These are phyloP conservation scores for Oryctolagus cuniculus DNA, from an alignment of 2,113 vertebrate genomes.

Conservation along the genomic window DNA sequence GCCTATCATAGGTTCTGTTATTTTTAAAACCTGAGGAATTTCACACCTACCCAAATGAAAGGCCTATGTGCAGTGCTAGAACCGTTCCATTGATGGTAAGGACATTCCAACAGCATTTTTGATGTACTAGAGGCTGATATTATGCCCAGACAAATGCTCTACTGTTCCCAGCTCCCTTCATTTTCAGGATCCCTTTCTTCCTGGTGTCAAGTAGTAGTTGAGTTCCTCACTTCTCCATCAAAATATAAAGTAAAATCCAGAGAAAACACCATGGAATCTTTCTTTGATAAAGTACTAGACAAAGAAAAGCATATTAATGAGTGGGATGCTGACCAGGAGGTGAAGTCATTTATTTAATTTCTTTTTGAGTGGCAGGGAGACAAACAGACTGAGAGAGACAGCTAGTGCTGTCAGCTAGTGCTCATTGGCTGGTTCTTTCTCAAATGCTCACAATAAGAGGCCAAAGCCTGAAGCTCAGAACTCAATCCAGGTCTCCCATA, in stretches of 20 bases:
- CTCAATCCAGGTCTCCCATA: too few species aligned
- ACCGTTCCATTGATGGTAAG: not conserved
- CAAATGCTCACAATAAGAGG: too few species aligned
- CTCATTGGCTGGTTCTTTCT: too few species aligned
- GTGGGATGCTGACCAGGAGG: not conserved
- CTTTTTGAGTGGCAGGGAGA: too few species aligned
- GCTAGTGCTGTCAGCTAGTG: too few species aligned
- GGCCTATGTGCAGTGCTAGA: not conserved
- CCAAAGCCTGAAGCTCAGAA: too few species aligned
- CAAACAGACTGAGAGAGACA: too few species aligned
- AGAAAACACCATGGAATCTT: not conserved
- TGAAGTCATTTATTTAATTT: not conserved
- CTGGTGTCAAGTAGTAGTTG: not conserved
- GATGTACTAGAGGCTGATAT: not conserved
- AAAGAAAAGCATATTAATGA: not conserved
- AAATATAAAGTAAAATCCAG: not conserved
- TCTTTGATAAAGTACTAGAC: not conserved
- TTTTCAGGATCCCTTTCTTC: not conserved
- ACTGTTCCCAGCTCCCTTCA: not conserved
- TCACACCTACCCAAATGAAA: slow-evolving; percentile 55
- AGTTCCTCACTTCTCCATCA: not conserved
- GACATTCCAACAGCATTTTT: slow-evolving; percentile 29
- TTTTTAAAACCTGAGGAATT: slow-evolving; percentile 57
- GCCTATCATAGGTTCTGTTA: not conserved
- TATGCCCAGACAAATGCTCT: not conserved